Percentiles rank a stretch among this genome's conserved stretches.
phyloP scores from a whole-genome alignment of 1,140 invertebrate genomes.

The Lordiphosa mommai region DNA sequence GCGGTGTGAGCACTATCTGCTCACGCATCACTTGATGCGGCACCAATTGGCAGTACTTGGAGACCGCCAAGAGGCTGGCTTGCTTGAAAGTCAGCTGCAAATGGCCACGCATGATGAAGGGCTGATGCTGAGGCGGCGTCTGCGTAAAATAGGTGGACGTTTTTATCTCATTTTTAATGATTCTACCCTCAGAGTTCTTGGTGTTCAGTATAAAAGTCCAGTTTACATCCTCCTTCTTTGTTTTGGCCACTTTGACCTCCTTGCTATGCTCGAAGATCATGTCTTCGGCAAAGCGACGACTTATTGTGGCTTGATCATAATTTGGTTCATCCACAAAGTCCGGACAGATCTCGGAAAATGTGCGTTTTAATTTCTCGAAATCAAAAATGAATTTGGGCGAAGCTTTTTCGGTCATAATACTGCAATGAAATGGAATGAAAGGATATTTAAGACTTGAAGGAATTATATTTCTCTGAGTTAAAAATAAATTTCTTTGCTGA shows the following conservation, averaged over 20 bases:
- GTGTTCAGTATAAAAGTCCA: constrained; percentile 28
- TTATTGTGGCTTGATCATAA: constrained; percentile 5
- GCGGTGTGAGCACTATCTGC: constrained; percentile 46
- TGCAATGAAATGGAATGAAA: too few relatives aligned
- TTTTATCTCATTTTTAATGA: constrained; percentile 6
- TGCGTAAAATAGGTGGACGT: constrained; percentile 20
- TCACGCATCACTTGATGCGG: constrained; percentile 33
- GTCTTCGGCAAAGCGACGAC: constrained; percentile 30
- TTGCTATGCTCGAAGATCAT: constrained; percentile 38
- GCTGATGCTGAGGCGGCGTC: constrained; percentile 26
- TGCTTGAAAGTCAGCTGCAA: constrained; percentile 53
- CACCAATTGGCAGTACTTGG: constrained; percentile 52
- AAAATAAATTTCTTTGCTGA: too few relatives aligned
- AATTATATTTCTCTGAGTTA: too few relatives aligned
- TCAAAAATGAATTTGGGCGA: constrained; percentile 11
- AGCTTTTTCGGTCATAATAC: too few relatives aligned
- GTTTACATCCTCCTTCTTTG: constrained; percentile 7
- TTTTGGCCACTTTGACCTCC: constrained; percentile 39
- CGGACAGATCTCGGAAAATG: constrained; percentile 33
- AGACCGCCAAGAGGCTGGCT: constrained; percentile 52
- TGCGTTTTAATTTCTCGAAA: constrained; percentile 17
- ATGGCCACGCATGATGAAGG: constrained; percentile 14
- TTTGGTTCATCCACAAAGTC: constrained; percentile 14
- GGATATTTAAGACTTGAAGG: too few relatives aligned
- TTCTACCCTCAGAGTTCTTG: not conserved